Evolutionary conservation across 2,888 invertebrate genomes (phyloP), one percentile per base, ranked within the genome.

Genomic region (Tetragonula carbonaria): DNA sequence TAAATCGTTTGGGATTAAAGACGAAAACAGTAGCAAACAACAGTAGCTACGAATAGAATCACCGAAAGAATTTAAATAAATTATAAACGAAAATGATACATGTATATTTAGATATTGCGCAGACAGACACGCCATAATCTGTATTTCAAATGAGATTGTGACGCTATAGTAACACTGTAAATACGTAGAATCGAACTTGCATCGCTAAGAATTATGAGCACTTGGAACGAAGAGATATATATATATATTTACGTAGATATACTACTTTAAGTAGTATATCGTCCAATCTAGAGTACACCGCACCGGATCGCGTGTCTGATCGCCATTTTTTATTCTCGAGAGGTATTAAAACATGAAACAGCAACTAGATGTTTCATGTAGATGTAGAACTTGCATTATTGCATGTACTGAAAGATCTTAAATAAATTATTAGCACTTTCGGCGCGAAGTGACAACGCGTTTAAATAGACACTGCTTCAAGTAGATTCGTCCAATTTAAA

Each of bases 11-110:
- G 2, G n/a, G 13, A 3, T 14, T 2, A 14, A 57, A 14, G n/a
- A n/a, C 0, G 5, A 2, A 2, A 4, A 57, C 1, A 2, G 5
- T 5, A 59, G 14, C 11, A 2, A 14, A 5, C 5, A 57, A 14
- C n/a, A 28, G 28, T 28, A 28, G 0, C 21, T 57, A 57, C n/a
- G 2, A n/a, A 14, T n/a, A 14, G 38, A 38, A 38, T 38, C 5
- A 0, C 38, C 45, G 45, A 45, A 11, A 45, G 45, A 45, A 45
- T 45, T 45, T 45, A 8, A 45, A 45, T 45, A 45, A 45, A 45
- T 45, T 45, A 45, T 45, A 8, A 45, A 45, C 45, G 45, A 1
- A 8, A 45, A 6, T 0, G 45, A 1, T 8, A 8, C 45, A 45
- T 45, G 8, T 8, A 8, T 45, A 45, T 8, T 45, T 45, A 57